Conservation (phyloP, 2,888 invertebrate species). For the Xestobium rufovillosum region DNA sequence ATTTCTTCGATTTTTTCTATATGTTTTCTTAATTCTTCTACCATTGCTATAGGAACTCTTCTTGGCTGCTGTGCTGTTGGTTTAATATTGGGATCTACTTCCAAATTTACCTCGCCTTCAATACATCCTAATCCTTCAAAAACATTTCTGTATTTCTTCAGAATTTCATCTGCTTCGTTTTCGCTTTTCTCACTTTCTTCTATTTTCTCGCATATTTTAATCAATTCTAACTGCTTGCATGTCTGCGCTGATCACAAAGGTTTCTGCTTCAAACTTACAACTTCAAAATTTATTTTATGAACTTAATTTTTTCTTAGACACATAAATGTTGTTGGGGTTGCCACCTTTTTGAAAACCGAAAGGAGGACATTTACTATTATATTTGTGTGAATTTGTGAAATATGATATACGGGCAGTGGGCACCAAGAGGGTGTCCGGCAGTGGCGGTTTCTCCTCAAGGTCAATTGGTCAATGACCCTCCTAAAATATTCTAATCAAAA, state of each 20-base stretch:
- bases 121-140: constrained; percentile 12
- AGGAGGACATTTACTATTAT: no score
- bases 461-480: no score
- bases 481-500: no score
- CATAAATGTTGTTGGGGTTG: no score
- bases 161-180: constrained; percentile 4
- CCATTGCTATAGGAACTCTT: constrained; percentile 7
- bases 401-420: no score
- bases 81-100: constrained; percentile 5
- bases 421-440: no score
- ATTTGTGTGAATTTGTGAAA: no score
- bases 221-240: constrained; percentile 3
- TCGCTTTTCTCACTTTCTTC: not conserved
- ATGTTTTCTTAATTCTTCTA: constrained; percentile 1
- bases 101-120: constrained; percentile 5
- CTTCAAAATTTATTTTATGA: constrained; percentile 1
- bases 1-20: constrained; percentile 4
- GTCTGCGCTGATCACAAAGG: not conserved
- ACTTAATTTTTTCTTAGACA: not conserved
- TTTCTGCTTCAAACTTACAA: constrained; percentile 3
- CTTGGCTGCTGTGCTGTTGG: constrained; percentile 7
- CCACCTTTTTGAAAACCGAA: no score
- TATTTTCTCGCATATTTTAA: constrained; percentile 2
- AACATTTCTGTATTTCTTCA: constrained; percentile 8
- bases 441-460: no score